phyloP scores from a whole-genome alignment of 2,113 vertebrate species.

The Actinemys pallida region DNA sequence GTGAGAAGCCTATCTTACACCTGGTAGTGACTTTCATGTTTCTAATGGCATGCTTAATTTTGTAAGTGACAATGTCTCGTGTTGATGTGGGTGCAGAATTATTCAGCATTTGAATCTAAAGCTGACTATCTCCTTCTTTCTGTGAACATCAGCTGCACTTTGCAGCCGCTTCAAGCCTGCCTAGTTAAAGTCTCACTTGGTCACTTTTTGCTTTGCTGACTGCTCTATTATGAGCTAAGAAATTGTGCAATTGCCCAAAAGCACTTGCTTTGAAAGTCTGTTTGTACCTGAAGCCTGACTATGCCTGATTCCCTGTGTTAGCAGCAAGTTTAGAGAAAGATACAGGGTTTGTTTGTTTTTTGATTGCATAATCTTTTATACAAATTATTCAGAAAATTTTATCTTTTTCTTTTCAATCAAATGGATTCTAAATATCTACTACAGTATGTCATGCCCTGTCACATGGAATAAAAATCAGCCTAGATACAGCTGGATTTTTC shows the following conservation, averaged over 20 bases:
- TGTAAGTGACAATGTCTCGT: background rate
- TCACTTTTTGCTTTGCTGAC: too few species aligned
- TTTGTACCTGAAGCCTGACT: background rate
- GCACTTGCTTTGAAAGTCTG: background rate
- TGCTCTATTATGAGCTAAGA: too few species aligned
- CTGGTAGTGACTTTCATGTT: background rate
- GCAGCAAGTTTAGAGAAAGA: background rate
- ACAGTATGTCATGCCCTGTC: background rate
- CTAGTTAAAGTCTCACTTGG: too few species aligned
- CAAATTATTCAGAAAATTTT: background rate
- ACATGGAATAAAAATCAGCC: background rate
- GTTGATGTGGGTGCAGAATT: too few species aligned
- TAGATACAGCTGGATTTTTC: too few species aligned
- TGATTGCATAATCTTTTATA: background rate
- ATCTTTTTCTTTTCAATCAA: background rate
- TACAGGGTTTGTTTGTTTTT: background rate
- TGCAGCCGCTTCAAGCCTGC: too few species aligned
- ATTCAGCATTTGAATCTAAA: too few species aligned
- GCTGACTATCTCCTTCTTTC: too few species aligned
- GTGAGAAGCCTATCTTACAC: background rate
- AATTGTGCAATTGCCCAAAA: too few species aligned
- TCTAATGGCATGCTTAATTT: background rate
- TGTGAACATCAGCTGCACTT: too few species aligned
- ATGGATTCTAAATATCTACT: background rate
- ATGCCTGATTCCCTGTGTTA: background rate